These are phyloP conservation scores for Cataglyphis altisquamis DNA, from an alignment of 2,888 invertebrate species.

Conservation along the genomic window DNA sequence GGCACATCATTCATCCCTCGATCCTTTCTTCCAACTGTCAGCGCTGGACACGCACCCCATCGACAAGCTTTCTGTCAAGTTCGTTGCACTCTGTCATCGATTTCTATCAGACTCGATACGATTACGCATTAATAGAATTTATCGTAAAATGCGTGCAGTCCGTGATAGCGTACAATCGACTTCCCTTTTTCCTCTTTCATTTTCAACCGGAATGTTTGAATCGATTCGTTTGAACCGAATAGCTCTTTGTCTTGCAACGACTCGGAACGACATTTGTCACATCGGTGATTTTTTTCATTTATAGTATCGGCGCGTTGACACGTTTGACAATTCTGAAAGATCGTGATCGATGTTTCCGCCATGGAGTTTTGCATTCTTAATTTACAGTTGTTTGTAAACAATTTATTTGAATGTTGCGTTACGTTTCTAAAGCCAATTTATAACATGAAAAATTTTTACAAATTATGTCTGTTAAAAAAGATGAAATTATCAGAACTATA, in stretches of 20 bases:
- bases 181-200: neutral
- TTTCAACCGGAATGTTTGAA: neutral
- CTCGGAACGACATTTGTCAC: constrained; percentile 47
- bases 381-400: constrained; percentile 1
- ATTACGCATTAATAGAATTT: constrained; percentile 64
- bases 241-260: constrained; percentile 43
- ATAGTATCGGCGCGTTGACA: neutral
- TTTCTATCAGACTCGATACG: constrained; percentile 64
- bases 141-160: constrained; percentile 14
- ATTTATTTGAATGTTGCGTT: neutral
- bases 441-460: neutral
- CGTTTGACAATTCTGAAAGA: neutral
- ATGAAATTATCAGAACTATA: neutral
- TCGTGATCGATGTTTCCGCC: constrained; percentile 8
- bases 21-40: constrained; percentile 65
- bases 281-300: constrained; percentile 25
- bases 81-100: constrained; percentile 75
- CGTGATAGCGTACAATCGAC: neutral
- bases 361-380: neutral
- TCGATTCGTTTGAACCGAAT: constrained; percentile 28
- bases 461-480: neutral
- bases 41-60: constrained; percentile 41
- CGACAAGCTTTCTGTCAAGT: constrained; percentile 70
- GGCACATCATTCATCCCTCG: constrained; percentile 69
- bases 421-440: neutral